Conservation (phyloP, 2,888 invertebrate genomes). For the Panorpa germanica region DNA sequence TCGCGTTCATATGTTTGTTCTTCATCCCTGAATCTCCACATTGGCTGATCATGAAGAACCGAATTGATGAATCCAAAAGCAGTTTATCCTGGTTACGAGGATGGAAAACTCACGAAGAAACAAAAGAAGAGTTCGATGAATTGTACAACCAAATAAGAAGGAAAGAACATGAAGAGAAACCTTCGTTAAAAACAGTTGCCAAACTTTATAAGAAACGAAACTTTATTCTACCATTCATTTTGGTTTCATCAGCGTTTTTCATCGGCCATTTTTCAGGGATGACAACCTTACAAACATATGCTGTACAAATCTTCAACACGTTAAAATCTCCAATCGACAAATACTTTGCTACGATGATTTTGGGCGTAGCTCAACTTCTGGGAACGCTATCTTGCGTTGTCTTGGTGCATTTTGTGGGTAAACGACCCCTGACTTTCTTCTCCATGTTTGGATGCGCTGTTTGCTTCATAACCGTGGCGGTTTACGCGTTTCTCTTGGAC, state of each 20-base stretch:
- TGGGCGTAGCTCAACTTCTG: constrained; percentile 49
- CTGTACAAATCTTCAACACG: constrained; percentile 52
- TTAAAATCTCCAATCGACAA: constrained; percentile 55
- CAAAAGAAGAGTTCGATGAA: constrained; percentile 35
- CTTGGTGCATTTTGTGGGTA: constrained; percentile 52
- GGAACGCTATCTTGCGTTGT: constrained; percentile 45
- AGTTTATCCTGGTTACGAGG: constrained; percentile 63
- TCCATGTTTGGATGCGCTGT: constrained; percentile 46
- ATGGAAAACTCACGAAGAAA: constrained; percentile 34
- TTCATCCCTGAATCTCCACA: constrained; percentile 69
- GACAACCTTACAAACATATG: constrained; percentile 52
- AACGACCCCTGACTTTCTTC: constrained; percentile 43
- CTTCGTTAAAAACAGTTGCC: constrained; percentile 17
- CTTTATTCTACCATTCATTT: constrained; percentile 45
- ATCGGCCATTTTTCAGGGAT: constrained; percentile 59
- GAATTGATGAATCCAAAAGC: constrained; percentile 42
- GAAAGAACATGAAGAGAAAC: constrained; percentile 9
- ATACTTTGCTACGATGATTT: constrained; percentile 52
- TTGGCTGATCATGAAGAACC: constrained; percentile 53
- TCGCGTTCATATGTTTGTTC: constrained; percentile 41
- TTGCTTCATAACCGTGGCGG: constrained; percentile 35
- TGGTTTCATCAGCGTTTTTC: constrained; percentile 49
- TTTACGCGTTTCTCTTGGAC: constrained; percentile 22
- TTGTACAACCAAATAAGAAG: constrained; percentile 26
- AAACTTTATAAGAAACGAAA: constrained; percentile 32